Percentiles rank a stretch among this genome's conserved stretches.
These are phyloP conservation scores for Laticauda laticaudata DNA, from an alignment of 2,113 vertebrate species.

Conservation along the genomic window DNA sequence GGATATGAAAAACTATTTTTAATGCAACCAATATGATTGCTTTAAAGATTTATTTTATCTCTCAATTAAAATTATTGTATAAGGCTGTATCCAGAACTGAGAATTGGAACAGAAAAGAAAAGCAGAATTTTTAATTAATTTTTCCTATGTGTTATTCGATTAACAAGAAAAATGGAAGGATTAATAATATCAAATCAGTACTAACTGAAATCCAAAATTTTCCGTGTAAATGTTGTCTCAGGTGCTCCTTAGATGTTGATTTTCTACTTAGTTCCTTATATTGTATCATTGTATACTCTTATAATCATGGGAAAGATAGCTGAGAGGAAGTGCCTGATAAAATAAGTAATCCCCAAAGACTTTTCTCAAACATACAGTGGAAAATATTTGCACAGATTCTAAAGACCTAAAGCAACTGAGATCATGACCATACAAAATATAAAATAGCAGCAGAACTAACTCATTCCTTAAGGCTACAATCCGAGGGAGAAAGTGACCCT, in stretches of 20 bases:
- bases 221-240: not conserved
- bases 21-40: not conserved
- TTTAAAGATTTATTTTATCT: not conserved
- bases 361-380: not conserved
- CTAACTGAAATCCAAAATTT: not conserved
- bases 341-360: not conserved
- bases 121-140: not conserved
- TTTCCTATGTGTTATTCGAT: not conserved
- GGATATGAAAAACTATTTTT: not conserved
- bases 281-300: not conserved
- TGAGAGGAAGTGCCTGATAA: not conserved
- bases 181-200: not conserved
- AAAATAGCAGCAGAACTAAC: not conserved
- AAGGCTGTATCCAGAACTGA: not conserved
- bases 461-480: not conserved
- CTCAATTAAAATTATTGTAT: slow-evolving; percentile 3
- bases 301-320: not conserved
- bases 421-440: not conserved
- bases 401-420: not conserved
- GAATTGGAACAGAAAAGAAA: not conserved
- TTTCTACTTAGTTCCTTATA: not conserved
- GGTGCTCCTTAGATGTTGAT: not conserved
- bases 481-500: not conserved
- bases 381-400: not conserved
- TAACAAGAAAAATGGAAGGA: not conserved